Percentiles rank a stretch among this genome's conserved stretches.
Evolutionary conservation across 2,888 invertebrate genomes (phyloP).

Genomic region (Aethes cnicana): DNA sequence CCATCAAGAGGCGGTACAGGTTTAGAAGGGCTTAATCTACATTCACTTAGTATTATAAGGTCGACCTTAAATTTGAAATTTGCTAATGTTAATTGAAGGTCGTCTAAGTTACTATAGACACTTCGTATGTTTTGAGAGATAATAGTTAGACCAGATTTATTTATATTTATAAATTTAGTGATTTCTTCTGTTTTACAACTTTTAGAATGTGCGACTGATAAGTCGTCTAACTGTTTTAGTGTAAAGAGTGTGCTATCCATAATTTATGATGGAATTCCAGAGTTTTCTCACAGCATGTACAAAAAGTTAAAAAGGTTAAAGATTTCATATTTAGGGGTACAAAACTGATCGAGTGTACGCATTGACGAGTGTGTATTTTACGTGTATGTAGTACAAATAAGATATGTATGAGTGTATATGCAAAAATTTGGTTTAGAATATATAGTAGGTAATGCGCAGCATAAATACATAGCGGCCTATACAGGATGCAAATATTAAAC

Average conservation of each 20-base stretch:
- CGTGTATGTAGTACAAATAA: too few relatives aligned
- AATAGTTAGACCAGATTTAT: constrained; percentile 11
- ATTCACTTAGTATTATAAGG: constrained; percentile 31
- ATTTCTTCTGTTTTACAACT: constrained; percentile 14
- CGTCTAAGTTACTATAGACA: constrained; percentile 22
- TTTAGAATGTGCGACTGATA: constrained; percentile 4
- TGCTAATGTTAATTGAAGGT: constrained; percentile 6
- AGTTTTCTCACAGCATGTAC: not conserved
- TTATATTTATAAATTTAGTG: constrained; percentile 2
- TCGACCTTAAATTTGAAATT: constrained; percentile 13
- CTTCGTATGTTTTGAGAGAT: constrained; percentile 31
- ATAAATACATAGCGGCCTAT: too few relatives aligned
- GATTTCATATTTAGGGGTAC: not conserved
- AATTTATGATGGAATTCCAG: not conserved
- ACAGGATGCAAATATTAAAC: not conserved
- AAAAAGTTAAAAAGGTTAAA: not conserved
- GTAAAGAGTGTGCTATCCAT: constrained; percentile 7
- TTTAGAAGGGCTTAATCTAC: constrained; percentile 18
- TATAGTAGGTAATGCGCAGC: too few relatives aligned
- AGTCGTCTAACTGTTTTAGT: constrained; percentile 18
- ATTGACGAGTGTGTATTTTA: too few relatives aligned
- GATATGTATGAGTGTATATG: too few relatives aligned
- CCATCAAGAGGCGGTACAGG: constrained; percentile 2
- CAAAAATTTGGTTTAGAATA: too few relatives aligned
- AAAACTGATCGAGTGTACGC: too few relatives aligned